Evolutionary conservation across 2,888 invertebrate genomes (phyloP), one percentile per base, ranked within the genome.

Genomic region (Agrochola lychnidis): DNA sequence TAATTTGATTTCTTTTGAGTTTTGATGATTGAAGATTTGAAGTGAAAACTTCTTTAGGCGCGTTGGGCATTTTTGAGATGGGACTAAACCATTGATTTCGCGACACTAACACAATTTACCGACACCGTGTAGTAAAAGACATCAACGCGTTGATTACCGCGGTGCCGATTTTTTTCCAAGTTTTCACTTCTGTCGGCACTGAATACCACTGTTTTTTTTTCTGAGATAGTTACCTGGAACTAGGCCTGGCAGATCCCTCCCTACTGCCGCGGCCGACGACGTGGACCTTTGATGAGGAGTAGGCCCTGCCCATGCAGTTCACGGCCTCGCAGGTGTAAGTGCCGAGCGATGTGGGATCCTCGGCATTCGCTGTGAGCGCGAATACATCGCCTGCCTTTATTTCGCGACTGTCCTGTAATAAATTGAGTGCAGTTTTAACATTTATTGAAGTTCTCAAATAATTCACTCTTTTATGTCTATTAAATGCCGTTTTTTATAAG

Each of bases 381-480:
- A 99, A 99, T 51, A 99, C 98, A 92, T 99, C 99, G 0, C 99
- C 99, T 0, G 99, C 98, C 93, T 98, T 98, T 85, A 99, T 99
- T 93, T 98, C 98, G 83, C 98, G 97, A 79, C 98, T 98, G 93
- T 99, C 99, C 97, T 99, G 98, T 93, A 97, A 87, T 9, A n/a
- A 12, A 0, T 42, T 10, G 7, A 6, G 22, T 14, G 0, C 1
- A 42, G 3, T 22, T n/a, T 51, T 22, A 70, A 22, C 2, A 22
- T n/a, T 1, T 63, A 6, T 10, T 62, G 40, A 16, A 22, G 4
- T 36, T 62, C 1, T 40, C 14, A n/a, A n/a, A n/a, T 36, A 30
- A 30, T 30, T 30, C 30, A 30, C 30, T 30, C 30, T 30, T 30
- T 30, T 30, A 30, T 30, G 30, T 30, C 30, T 30, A 30, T 30